Evolutionary conservation across 53 echinoderm and acorn worm genomes (phyloP).

Genomic region (Pentamera pediparva): DNA sequence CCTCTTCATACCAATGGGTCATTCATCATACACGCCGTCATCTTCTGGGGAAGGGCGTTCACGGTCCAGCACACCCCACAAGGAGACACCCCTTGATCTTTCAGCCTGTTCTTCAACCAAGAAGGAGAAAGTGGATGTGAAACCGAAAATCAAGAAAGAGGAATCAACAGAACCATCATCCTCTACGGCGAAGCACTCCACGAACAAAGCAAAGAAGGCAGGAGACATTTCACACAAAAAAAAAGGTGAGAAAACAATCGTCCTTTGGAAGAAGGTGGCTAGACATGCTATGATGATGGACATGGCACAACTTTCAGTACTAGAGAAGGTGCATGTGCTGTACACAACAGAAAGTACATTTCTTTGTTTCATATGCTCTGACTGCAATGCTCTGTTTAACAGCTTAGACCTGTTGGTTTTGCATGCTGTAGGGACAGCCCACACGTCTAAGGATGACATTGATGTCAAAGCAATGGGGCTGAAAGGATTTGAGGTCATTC

Average conservation of each 20-base stretch:
- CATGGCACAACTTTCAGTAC: conserved; percentile 19
- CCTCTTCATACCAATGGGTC: conserved; percentile 25
- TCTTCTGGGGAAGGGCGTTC: conserved; percentile 5
- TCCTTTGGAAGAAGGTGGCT: conserved; percentile 23
- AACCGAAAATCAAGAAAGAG: conserved; percentile 11
- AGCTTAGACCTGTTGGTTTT: conserved; percentile 6
- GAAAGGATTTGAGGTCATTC: conserved; percentile 32
- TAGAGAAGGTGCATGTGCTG: conserved; percentile 26
- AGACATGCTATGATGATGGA: conserved; percentile 32
- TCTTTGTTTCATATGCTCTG: conserved; percentile 26
- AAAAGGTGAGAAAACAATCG: conserved; percentile 23
- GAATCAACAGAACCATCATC: conserved; percentile 1
- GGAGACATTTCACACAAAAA: neutral
- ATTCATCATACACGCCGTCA: neutral
- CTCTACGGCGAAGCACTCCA: neutral
- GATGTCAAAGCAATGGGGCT: conserved; percentile 17
- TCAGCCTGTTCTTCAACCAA: conserved; percentile 20
- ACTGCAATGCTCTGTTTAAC: conserved; percentile 13
- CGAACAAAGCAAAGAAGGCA: neutral
- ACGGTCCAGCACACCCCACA: neutral
- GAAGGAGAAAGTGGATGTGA: conserved; percentile 6
- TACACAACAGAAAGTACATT: conserved; percentile 24
- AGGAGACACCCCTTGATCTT: conserved; percentile 13
- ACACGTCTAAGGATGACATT: conserved; percentile 5
- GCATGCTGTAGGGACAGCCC: conserved; percentile 23